Base-by-base conservation (phyloP, 2,888 invertebrate genomes). In the Trachelus iudaicus region DNA sequence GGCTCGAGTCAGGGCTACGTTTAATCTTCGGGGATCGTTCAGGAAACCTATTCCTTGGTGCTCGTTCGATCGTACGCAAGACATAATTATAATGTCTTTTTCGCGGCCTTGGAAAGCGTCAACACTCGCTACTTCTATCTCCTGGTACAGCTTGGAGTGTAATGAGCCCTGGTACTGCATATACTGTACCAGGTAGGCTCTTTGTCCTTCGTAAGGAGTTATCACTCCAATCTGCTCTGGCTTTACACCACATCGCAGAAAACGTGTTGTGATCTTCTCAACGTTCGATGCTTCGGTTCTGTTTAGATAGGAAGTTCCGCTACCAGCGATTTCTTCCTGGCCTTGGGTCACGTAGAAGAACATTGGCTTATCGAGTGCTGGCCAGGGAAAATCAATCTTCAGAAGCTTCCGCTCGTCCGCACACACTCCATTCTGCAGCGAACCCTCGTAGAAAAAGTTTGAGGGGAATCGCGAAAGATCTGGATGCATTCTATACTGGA, bases 41-140 rank as follows among this genome's bases (percentile, higher is more conserved):
- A 99, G 93, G 91, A 99, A 99, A 0, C 99, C 99, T 87, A 99
- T 99, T 69, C 98, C 99, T 91, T 99, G 99, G 89, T 99, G 98
- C 89, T 99, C 99, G 90, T 99, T 99, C 11, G 99, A 98, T 76
- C 99, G 94, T 3, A 99, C 99, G 92, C 99, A 99, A 0, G 99
- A 99, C 96, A 99, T 97, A 77, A 99, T 98, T 84, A 99, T 99
- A 79, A 99, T 97, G 89, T 99, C 99, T 89, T 99, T 99, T 90
- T 99, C 99, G 75, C 99, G 94, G 0, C 99, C 99, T 92, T 99
- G 99, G 92, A 99, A 99, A 0, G 99, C 99, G 92, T 99, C 99
- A 4, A 99, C 99, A 92, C 98, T 99, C 12, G 99, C 99, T 0
- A 99, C 99, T 92, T 99, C 99, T 77, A 99, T 98, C 90, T 99